A percentile compares a stretch with the other conserved stretches of the same genome.
Evolutionary conservation across 2,113 vertebrate species (phyloP).

Genomic region (Ictalurus punctatus): DNA sequence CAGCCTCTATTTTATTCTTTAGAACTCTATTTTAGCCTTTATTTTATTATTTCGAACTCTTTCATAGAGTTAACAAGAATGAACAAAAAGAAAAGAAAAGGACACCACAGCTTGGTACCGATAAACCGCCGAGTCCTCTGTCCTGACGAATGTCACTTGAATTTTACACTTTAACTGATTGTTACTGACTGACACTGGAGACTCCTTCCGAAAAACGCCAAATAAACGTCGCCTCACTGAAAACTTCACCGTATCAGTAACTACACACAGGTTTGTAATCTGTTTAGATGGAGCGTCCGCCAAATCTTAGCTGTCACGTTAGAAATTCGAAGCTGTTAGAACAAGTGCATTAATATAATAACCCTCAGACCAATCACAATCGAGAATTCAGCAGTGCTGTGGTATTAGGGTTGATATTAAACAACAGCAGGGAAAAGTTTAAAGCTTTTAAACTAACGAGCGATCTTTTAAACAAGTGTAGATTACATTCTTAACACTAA

Average conservation of each 20-base stretch:
- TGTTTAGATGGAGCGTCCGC: background rate
- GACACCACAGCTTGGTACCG: too few relatives aligned
- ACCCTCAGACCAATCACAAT: background rate
- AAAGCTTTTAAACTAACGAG: background rate
- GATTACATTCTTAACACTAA: background rate
- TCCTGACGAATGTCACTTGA: background rate
- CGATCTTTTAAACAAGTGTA: background rate
- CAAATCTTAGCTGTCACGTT: background rate
- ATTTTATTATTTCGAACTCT: too few relatives aligned
- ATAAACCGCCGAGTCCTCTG: background rate
- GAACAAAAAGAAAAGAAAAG: background rate
- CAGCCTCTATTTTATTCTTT: background rate
- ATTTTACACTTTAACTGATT: background rate
- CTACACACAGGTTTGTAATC: background rate
- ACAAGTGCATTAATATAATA: background rate
- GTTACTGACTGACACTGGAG: background rate
- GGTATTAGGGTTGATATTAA: background rate
- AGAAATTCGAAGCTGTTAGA: background rate
- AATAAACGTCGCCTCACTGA: background rate
- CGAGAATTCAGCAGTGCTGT: background rate
- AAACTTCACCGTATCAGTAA: background rate
- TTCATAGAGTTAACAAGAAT: background rate
- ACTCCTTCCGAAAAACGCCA: background rate
- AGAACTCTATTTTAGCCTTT: too few relatives aligned
- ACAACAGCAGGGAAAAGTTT: background rate